phyloP scores from a whole-genome alignment of 2,888 invertebrate genomes.

The Salpingus planirostris region DNA sequence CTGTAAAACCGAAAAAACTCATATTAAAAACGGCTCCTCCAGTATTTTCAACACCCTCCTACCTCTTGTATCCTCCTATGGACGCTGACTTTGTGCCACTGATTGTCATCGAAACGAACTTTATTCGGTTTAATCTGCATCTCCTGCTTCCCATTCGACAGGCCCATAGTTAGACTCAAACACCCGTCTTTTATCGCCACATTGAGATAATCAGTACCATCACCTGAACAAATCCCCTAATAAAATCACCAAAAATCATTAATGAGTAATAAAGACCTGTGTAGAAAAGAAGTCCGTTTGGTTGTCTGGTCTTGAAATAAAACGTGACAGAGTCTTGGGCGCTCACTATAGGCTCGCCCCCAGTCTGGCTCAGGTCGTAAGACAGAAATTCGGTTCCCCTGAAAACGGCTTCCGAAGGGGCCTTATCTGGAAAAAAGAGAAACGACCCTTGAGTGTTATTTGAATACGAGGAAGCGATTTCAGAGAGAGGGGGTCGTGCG shows the following conservation, averaged over 20 bases:
- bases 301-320: conserved; percentile 86
- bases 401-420: conserved; percentile 89
- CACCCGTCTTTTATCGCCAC: conserved; percentile 84
- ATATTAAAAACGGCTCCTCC: not conserved
- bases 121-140: conserved; percentile 81
- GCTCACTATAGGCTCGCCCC: conserved; percentile 81
- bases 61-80: conserved; percentile 89
- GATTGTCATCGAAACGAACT: conserved; percentile 90
- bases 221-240: conserved; percentile 58
- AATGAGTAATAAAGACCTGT: no score
- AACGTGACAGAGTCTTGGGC: conserved; percentile 85
- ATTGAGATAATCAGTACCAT: conserved; percentile 82
- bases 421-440: conserved; percentile 67
- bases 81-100: conserved; percentile 90
- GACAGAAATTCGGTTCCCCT: conserved; percentile 85
- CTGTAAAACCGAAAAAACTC: conserved; percentile 47
- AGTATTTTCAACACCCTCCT: no score
- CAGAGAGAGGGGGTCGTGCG: not conserved
- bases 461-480: not conserved
- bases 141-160: conserved; percentile 84
- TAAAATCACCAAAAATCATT: conserved; percentile 8
- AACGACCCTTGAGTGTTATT: no score
- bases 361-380: conserved; percentile 79
- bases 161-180: conserved; percentile 78
- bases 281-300: conserved; percentile 86